Percentiles rank a stretch among this genome's conserved stretches.
Conservation (phyloP, 2,113 vertebrate genomes). For the Corynorhinus townsendii region DNA sequence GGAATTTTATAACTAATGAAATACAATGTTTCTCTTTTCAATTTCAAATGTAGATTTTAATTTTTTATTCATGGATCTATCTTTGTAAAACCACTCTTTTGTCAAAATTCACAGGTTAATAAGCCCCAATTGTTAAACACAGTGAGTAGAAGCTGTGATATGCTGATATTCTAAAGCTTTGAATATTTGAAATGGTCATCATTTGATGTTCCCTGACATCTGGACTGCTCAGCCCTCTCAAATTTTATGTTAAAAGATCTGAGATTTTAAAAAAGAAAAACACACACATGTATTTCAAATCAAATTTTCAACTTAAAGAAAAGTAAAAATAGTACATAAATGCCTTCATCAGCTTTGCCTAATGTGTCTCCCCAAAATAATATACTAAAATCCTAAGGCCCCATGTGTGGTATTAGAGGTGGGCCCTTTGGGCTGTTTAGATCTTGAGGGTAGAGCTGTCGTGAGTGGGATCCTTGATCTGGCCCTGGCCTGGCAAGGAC, state of each 20-base stretch:
- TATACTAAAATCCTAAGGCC: neutral
- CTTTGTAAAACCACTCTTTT: conserved; percentile 48
- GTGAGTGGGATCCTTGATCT: neutral
- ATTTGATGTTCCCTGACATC: neutral
- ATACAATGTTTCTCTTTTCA: neutral
- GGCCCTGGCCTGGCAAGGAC: neutral
- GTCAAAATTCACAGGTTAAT: conserved; percentile 48
- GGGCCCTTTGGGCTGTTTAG: neutral
- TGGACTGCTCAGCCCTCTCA: neutral
- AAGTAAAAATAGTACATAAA: neutral
- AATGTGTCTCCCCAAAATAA: neutral
- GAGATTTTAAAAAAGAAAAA: no score
- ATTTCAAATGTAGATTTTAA: conserved; percentile 32
- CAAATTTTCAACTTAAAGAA: neutral
- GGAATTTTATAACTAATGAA: conserved; percentile 37
- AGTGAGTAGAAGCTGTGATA: neutral
- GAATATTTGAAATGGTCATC: conserved; percentile 14
- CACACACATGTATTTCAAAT: neutral
- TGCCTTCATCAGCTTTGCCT: neutral
- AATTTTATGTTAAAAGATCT: conserved; percentile 18
- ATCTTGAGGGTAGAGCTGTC: neutral
- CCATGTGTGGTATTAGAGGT: neutral
- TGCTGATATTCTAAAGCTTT: neutral
- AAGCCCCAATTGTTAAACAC: conserved; percentile 55
- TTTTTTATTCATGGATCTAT: conserved; percentile 55